Percentiles rank a stretch among this genome's conserved stretches.
Conservation (phyloP, 2,113 vertebrate species). For the Edolisoma coerulescens region DNA sequence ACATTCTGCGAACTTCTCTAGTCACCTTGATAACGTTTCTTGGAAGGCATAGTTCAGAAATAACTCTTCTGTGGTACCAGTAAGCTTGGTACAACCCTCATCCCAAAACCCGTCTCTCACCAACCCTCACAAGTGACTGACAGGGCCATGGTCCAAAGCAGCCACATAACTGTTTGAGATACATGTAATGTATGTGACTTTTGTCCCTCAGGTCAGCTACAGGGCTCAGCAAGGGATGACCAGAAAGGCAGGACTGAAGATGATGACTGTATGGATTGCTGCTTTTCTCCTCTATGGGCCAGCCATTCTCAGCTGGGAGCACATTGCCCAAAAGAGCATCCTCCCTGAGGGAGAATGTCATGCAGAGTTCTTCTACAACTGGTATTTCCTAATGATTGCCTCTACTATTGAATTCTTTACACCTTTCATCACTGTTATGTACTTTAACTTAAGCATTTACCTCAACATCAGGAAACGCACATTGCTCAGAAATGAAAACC, state of each 20-base stretch:
- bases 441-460: slow-evolving; percentile 78
- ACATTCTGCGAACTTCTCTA: background rate
- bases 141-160: background rate
- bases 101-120: background rate
- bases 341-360: slow-evolving; percentile 70
- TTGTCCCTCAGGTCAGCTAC: slow-evolving; percentile 69
- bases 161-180: background rate
- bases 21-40: background rate
- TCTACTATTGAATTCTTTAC: slow-evolving; percentile 79
- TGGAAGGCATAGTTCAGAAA: background rate
- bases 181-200: background rate
- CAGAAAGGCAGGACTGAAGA: slow-evolving; percentile 68
- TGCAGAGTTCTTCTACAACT: slow-evolving; percentile 79
- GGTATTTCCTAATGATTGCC: slow-evolving; percentile 78
- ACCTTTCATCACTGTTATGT: slow-evolving; percentile 73
- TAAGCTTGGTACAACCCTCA: background rate
- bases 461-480: slow-evolving; percentile 75
- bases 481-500: slow-evolving; percentile 41
- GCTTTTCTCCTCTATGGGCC: slow-evolving; percentile 76
- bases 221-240: slow-evolving; percentile 75
- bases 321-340: slow-evolving; percentile 68
- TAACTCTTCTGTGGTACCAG: background rate
- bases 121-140: background rate
- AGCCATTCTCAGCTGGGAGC: slow-evolving; percentile 77
- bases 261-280: slow-evolving; percentile 71